These are phyloP conservation scores for Cottus gobio DNA, from an alignment of 2,113 vertebrate species.

Conservation along the genomic window DNA sequence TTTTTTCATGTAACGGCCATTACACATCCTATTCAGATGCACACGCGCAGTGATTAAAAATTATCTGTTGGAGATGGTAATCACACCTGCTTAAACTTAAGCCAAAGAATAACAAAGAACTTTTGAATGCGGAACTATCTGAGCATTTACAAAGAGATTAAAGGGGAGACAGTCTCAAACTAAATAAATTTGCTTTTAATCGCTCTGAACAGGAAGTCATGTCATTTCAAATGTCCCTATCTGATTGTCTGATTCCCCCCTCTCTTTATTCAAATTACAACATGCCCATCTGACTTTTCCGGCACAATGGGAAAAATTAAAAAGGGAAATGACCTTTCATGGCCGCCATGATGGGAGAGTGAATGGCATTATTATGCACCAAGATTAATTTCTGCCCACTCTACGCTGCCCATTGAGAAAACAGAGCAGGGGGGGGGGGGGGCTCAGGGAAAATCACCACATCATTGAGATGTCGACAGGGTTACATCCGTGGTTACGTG, in stretches of 20 bases:
- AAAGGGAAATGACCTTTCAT: slow-evolving; percentile 86
- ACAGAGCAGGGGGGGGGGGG: slow-evolving; percentile 69
- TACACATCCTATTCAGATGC: slow-evolving; percentile 83
- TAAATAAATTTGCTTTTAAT: slow-evolving; percentile 89
- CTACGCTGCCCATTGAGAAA: slow-evolving; percentile 74
- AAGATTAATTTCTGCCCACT: slow-evolving; percentile 84
- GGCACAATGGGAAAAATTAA: slow-evolving; percentile 85
- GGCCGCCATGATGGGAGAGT: slow-evolving; percentile 82
- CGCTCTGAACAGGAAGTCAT: slow-evolving; percentile 84
- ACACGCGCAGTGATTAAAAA: slow-evolving; percentile 83
- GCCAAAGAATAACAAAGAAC: slow-evolving; percentile 84
- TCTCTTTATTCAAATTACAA: slow-evolving; percentile 88
- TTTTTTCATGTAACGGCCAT: slow-evolving; percentile 73
- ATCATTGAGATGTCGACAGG: slow-evolving; percentile 62
- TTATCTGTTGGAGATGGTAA: slow-evolving; percentile 84
- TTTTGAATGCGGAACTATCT: slow-evolving; percentile 79
- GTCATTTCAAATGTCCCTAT: slow-evolving; percentile 84
- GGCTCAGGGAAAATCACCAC: slow-evolving; percentile 50
- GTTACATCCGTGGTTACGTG: slow-evolving; percentile 16
- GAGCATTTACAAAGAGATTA: slow-evolving; percentile 84
- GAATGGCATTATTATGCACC: slow-evolving; percentile 84
- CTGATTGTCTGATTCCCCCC: slow-evolving; percentile 86
- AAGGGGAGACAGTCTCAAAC: slow-evolving; percentile 83
- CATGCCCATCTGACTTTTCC: slow-evolving; percentile 86
- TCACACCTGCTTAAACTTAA: slow-evolving; percentile 85